Base-by-base conservation (phyloP, 2,113 vertebrate genomes). In the Haemorhous mexicanus region DNA sequence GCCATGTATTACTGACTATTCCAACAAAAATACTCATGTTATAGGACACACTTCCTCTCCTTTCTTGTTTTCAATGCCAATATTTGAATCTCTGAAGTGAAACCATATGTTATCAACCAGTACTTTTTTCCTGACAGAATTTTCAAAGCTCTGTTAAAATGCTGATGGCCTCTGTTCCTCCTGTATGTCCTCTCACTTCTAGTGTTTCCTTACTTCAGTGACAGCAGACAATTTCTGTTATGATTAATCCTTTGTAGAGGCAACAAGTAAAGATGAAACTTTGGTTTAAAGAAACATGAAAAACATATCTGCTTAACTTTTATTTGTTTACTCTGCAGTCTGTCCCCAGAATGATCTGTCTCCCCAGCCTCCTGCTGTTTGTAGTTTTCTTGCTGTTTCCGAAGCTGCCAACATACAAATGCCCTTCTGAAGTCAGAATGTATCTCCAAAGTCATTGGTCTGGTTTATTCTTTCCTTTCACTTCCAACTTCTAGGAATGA, bases 291-390 rank as follows among this genome's bases (percentile, higher is more conserved):
- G 61, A 80, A 89, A 87, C 59, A 53, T 27, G 26, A 49, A 84
- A 62, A 84, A 88, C 44, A 7, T 15, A 70, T 67, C 27, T 95
- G 23, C 43, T 74, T 84, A 67, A 62, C 53, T 90, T 74, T 68
- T 41, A 53, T 63, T 75, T 87, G 59, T 95, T 88, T 93, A 18
- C 27, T 91, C 35, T 70, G 46, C 46, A 83, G 67, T 79, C 81
- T 94, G 70, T 79, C 58, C 75, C 37, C 58, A 80, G 74, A 88
- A 88, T 73, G 69, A 33, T n/a, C 22, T 72, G 73, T 80, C 70
- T 90, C 94, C 67, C 58, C 74, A 94, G 72, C 41, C 70, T 91
- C 78, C 58, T 85, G 82, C 84, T 95, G 56, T 61, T 87, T 26
- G 28, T 75, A 5, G 4, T 89, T 89, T 75, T 82, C 43, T 53